phyloP scores from a whole-genome alignment of 1,140 invertebrate genomes.

The Heliothis virescens region DNA sequence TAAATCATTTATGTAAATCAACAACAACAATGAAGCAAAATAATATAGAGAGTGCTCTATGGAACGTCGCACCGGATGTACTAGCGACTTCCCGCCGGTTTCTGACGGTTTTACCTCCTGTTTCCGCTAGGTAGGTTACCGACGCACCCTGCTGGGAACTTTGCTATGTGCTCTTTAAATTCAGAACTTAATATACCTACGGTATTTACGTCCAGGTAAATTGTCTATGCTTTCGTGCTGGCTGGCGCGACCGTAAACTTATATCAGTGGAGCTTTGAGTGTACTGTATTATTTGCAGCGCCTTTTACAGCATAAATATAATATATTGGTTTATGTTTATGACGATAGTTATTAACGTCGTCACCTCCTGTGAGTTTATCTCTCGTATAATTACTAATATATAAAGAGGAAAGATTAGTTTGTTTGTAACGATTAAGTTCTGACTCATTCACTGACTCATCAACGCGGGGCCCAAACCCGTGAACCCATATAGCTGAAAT shows the following conservation, averaged over 20 bases:
- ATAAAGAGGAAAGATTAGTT: too few relatives aligned
- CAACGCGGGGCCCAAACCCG: too few relatives aligned
- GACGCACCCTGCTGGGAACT: conserved; percentile 25
- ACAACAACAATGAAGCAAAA: conserved; percentile 66
- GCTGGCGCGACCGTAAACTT: background rate
- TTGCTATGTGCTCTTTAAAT: conserved; percentile 34
- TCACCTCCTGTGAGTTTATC: too few relatives aligned
- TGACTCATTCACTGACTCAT: too few relatives aligned
- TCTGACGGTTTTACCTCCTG: conserved; percentile 64
- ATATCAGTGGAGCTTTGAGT: background rate
- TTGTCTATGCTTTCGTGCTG: background rate
- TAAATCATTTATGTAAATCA: conserved; percentile 74
- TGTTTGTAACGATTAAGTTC: too few relatives aligned
- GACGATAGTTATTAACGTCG: too few relatives aligned
- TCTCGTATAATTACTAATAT: too few relatives aligned
- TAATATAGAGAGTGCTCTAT: conserved; percentile 65
- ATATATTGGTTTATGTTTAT: too few relatives aligned
- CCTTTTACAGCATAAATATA: too few relatives aligned
- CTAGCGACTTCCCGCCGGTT: conserved; percentile 63
- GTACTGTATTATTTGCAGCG: too few relatives aligned
- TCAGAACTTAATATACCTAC: conserved; percentile 36
- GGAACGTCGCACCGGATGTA: conserved; percentile 60
- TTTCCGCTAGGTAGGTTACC: conserved; percentile 55
- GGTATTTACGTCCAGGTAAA: conserved; percentile 22
- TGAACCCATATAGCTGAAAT: too few relatives aligned